Evolutionary conservation across 2,113 vertebrate species (phyloP), one percentile per base, ranked within the genome.

Genomic region (Pseudorectes ferrugineus): DNA sequence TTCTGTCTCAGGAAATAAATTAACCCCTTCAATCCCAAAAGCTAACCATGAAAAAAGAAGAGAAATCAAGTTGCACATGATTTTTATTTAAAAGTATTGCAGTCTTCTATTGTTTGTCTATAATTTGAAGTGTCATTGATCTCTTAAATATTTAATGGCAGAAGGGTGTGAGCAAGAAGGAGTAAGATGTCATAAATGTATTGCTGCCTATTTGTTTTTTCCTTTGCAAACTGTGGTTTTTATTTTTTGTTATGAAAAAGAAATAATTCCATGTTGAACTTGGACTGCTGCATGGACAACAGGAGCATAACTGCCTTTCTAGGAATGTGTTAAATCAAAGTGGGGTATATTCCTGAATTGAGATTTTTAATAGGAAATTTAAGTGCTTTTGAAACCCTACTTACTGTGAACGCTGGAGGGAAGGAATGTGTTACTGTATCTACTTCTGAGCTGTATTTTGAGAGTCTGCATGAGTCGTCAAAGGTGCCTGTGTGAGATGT

Each of bases 401-500:
- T 86, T 93, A 59, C 74, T 81, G 82, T 45, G 63, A 89, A 74
- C 29, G 94, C 95, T 95, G 89, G 92, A 94, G 80, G 93, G 85
- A 83, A 89, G 55, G 83, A 95, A 67, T 31, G 45, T 81, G 61
- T 95, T 73, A 88, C 62, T 74, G 46, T 43, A 72, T 82, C 89
- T 96, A 40, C 83, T 96, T 94, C 79, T 51, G 73, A 94, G 51
- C 61, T 70, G 7, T 81, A 76, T 94, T 95, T 92, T 91, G 66
- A 92, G 89, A 72, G 82, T 93, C 95, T 96, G 93, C 84, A 33
- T 62, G 89, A 94, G 89, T 93, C 65, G 95, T 94, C 88, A 92
- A 73, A 97, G 94, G 96, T 90, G 87, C 89, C 83, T 92, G 59
- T 75, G 95, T 67, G 94, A 96, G 96, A 93, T 77, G 93, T 94